These are phyloP conservation scores for Drosophila ochracea DNA, from an alignment of 2,888 invertebrate species.

Conservation along the genomic window DNA sequence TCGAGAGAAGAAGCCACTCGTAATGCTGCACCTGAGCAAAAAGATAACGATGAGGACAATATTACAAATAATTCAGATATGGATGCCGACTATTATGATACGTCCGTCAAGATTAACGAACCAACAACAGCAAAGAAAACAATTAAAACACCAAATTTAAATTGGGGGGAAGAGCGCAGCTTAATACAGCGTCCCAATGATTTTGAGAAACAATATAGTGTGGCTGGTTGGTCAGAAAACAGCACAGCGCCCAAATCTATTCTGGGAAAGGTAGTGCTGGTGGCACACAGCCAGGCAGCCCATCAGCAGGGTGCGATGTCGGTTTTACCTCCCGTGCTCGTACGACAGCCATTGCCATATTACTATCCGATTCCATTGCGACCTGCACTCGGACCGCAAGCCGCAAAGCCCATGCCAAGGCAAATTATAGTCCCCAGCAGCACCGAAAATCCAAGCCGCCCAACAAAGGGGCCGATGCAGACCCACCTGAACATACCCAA, in stretches of 20 bases:
- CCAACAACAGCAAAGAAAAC: constrained; percentile 8
- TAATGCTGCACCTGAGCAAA: constrained; percentile 7
- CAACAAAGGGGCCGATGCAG: not conserved
- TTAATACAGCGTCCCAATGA: constrained; percentile 65
- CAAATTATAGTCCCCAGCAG: constrained; percentile 1
- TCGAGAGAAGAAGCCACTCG: constrained; percentile 12
- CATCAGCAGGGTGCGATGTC: not conserved
- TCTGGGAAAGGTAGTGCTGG: constrained; percentile 37
- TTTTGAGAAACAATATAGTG: constrained; percentile 69
- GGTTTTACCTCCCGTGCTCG: constrained; percentile 43
- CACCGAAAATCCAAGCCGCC: not conserved
- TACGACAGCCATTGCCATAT: constrained; percentile 71
- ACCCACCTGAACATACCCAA: constrained; percentile 76
- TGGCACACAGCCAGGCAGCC: constrained; percentile 23
- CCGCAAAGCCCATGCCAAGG: not conserved
- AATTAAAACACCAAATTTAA: constrained; percentile 7
- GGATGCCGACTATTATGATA: constrained; percentile 38
- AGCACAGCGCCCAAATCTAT: constrained; percentile 21
- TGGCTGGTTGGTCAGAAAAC: constrained; percentile 48
- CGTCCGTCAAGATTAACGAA: constrained; percentile 5
- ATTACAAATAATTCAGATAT: constrained; percentile 36
- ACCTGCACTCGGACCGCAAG: constrained; percentile 16
- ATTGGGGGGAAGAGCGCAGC: constrained; percentile 20
- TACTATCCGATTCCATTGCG: constrained; percentile 79
- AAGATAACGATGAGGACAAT: constrained; percentile 44